Evolutionary conservation across 35 echinoderm and acorn worm genomes (phyloP).

Genomic region (Ophioderma brevispina): DNA sequence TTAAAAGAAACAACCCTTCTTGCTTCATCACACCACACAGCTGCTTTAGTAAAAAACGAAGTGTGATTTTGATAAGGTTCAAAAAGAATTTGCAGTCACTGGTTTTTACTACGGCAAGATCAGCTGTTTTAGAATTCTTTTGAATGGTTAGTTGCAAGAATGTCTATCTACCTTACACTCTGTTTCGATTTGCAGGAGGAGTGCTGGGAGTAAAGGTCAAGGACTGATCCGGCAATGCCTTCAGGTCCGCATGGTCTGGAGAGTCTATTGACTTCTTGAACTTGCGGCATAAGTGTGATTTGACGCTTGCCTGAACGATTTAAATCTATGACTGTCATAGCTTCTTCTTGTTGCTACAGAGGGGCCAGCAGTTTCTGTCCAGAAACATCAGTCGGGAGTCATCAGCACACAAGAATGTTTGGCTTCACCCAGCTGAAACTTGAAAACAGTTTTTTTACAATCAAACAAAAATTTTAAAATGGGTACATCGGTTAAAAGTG

Average conservation of each 20-base stretch:
- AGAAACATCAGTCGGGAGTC: constrained; percentile 68
- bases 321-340: constrained; percentile 80
- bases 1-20: too few species aligned
- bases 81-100: too few species aligned
- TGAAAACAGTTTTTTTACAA: not conserved
- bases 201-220: not conserved
- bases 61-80: too few species aligned
- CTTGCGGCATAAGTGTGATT: constrained; percentile 26
- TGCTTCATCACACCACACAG: too few species aligned
- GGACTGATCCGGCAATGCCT: not conserved
- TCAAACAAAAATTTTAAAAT: too few species aligned
- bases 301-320: constrained; percentile 55
- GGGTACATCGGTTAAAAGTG: too few species aligned
- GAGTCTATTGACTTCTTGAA: not conserved
- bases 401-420: not conserved
- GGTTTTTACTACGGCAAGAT: too few species aligned
- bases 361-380: constrained; percentile 87
- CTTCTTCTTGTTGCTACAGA: constrained; percentile 77
- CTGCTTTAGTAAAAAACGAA: too few species aligned
- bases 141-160: too few species aligned
- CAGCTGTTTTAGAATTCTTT: too few species aligned
- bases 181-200: constrained; percentile 61
- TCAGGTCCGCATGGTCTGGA: not conserved
- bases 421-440: constrained; percentile 36
- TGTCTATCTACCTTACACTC: constrained; percentile 51